A percentile compares a stretch with the other conserved stretches of the same genome.
Conservation (phyloP, 2,797 vertebrate genomes). For the Heterohyrax brucei region DNA sequence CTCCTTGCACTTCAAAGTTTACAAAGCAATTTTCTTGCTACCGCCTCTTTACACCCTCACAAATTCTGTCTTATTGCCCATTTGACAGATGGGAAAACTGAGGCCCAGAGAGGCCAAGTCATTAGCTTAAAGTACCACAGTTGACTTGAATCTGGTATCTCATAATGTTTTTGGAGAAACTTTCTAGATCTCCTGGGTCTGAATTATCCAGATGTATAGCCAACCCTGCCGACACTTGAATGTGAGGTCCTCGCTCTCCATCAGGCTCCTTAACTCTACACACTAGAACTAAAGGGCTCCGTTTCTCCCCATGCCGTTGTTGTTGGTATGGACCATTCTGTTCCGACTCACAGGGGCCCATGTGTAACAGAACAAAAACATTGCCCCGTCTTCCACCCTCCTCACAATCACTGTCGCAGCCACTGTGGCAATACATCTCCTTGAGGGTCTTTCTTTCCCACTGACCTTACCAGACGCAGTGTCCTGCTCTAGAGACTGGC, state of each 20-base stretch:
- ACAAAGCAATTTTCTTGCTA: background rate
- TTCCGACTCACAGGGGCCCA: background rate
- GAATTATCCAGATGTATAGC: background rate
- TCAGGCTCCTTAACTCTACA: slow-evolving; percentile 11
- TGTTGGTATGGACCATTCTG: background rate
- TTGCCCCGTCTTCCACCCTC: background rate
- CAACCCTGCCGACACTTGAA: background rate
- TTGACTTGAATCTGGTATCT: background rate
- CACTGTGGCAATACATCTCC: background rate
- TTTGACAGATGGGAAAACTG: slow-evolving; percentile 46
- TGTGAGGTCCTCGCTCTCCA: background rate
- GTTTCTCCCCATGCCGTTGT: background rate
- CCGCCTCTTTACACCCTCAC: background rate
- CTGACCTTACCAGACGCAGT: background rate
- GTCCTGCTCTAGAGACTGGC: too few species aligned
- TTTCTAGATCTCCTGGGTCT: background rate
- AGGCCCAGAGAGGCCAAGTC: slow-evolving; percentile 7
- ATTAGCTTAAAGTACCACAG: background rate
- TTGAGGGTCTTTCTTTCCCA: background rate
- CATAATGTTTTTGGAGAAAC: background rate
- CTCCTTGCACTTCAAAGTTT: background rate
- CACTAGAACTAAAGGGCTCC: background rate
- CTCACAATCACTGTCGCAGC: background rate
- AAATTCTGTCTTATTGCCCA: slow-evolving; percentile 30
- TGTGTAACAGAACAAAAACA: background rate